Conservation (phyloP, 2,113 vertebrate species). For the Tetraodon nigroviridis region DNA sequence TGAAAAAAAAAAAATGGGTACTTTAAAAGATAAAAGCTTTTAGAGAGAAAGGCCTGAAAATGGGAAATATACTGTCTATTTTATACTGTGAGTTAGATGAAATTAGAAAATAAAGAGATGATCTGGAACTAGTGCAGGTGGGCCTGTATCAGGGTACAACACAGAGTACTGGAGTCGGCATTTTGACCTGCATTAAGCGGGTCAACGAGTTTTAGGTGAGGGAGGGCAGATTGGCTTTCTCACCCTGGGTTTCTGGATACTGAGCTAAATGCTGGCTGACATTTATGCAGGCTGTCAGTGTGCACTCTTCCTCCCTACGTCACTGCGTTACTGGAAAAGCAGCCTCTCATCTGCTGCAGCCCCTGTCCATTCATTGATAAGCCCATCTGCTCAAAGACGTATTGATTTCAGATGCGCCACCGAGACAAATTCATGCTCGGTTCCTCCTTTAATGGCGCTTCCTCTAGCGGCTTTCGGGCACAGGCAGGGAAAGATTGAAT, state of each 20-base stretch:
- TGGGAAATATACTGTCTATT: no score
- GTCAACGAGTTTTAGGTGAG: slow-evolving; percentile 10
- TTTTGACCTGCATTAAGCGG: slow-evolving; percentile 28
- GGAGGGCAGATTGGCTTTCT: not conserved
- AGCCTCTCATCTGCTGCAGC: slow-evolving; percentile 40
- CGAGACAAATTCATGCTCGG: slow-evolving; percentile 61
- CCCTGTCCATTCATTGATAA: slow-evolving; percentile 54
- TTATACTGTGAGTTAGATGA: no score
- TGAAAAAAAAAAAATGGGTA: no score
- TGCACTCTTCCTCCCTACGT: slow-evolving; percentile 9
- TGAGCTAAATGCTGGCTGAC: slow-evolving; percentile 15
- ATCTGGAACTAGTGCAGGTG: no score
- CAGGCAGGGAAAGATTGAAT: slow-evolving; percentile 43
- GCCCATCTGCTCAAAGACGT: slow-evolving; percentile 57
- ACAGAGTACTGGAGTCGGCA: no score
- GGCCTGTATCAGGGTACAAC: no score
- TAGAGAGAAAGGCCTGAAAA: no score
- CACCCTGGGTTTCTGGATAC: slow-evolving; percentile 1
- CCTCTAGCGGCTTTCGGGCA: slow-evolving; percentile 55
- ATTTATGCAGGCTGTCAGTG: slow-evolving; percentile 29
- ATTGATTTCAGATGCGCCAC: slow-evolving; percentile 55
- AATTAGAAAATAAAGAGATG: no score
- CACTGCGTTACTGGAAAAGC: not conserved
- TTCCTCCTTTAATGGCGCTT: slow-evolving; percentile 60
- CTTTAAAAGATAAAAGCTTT: no score